Evolutionary conservation across 2,888 invertebrate genomes (phyloP), one percentile per base, ranked within the genome.

Genomic region (Catocala fraxini): DNA sequence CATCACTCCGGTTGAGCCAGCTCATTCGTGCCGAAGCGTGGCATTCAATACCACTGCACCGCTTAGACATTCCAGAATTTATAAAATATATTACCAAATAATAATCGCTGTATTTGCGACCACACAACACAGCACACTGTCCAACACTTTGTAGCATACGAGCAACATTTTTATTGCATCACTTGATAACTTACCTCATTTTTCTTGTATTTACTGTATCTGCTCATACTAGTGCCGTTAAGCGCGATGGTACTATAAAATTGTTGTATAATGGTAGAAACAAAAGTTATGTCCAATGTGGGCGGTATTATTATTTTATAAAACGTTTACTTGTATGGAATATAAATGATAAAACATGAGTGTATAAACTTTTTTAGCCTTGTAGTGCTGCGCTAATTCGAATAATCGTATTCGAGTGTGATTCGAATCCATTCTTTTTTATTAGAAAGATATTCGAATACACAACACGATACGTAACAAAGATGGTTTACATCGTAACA

Each of bases 131-230:
- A 79, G 74, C 75, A 74, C 70, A 75, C 69, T 80, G 81, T 83
- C 71, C 79, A 71, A 82, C 78, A 80, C 81, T 80, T 83, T 81
- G 83, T 81, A 77, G 76, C 81, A 80, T 83, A 83, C 82, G 84
- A 83, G 79, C 83, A 78, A 75, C 77, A 75, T 78, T 83, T 86
- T 88, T 87, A 87, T 83, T 81, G 77, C 76, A 73, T 71, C 70
- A 77, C 81, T 81, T 80, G 79, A 83, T 79, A 72, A 75, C 73
- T 77, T 70, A 53, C 52, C 75, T 77, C 63, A 70, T 79, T 80
- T 77, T 82, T 80, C 73, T 55, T 66, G 59, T 67, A 72, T 51
- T 67, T 68, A 64, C 58, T 56, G 57, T 55, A 57, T 45, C 63
- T 65, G 56, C 56, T 67, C 41, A 67, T 56, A 51, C 45, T 4